Evolutionary conservation across 2,888 invertebrate genomes (phyloP).

Genomic region (Agonopterix arenella): DNA sequence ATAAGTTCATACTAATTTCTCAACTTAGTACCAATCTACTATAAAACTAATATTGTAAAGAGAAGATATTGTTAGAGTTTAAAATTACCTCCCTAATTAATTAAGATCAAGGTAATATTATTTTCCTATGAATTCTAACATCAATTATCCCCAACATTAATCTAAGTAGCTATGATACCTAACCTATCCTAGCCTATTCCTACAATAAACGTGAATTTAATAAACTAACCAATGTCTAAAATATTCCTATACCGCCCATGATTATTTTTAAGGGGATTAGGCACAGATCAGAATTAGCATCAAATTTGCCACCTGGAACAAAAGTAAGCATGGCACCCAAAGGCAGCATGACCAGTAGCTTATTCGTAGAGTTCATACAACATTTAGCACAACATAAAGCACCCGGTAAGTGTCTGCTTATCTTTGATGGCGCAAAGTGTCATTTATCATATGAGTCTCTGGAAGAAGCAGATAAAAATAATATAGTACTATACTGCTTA

Average conservation of each 20-base stretch:
- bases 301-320: slow-evolving; percentile 13
- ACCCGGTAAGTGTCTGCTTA: slow-evolving; percentile 10
- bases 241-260: slow-evolving; percentile 8
- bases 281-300: slow-evolving; percentile 8
- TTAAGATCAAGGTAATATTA: too few relatives aligned
- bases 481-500: slow-evolving; percentile 11
- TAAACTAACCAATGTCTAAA: too few relatives aligned
- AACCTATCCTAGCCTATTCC: too few relatives aligned
- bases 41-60: too few relatives aligned
- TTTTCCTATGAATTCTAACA: too few relatives aligned
- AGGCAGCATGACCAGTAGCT: slow-evolving; percentile 11
- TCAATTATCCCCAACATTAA: too few relatives aligned
- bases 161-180: too few relatives aligned
- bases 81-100: too few relatives aligned
- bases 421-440: slow-evolving; percentile 12
- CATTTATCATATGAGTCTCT: slow-evolving; percentile 8
- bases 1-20: too few relatives aligned
- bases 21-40: too few relatives aligned
- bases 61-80: too few relatives aligned
- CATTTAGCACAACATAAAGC: slow-evolving; percentile 10
- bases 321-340: slow-evolving; percentile 12
- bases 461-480: slow-evolving; percentile 10
- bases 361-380: slow-evolving; percentile 7
- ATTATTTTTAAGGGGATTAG: slow-evolving; percentile 11
- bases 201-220: too few relatives aligned